Evolutionary conservation across 1,140 invertebrate genomes (phyloP), one percentile per base, ranked within the genome.

Genomic region (Drosophila orosa): DNA sequence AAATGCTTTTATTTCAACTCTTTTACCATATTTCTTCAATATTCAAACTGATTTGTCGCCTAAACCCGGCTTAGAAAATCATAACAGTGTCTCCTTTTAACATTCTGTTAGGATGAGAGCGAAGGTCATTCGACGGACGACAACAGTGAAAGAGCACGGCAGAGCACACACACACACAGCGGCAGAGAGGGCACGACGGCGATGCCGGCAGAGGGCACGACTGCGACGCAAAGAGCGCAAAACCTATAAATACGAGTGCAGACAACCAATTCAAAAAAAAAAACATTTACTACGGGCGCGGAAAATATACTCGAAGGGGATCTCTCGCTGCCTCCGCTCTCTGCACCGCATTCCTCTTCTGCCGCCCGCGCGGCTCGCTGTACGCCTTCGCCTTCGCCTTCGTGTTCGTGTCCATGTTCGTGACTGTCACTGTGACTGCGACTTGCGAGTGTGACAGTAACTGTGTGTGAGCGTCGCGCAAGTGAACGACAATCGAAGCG

Each of bases 381-480:
- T 15, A 33, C 17, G 48, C 15, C 8, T n/a, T 47, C 44, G 45
- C 15, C 31, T 2, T 24, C 52, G 47, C 31, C 29, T 47, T 47
- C 29, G 35, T 22, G 47, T 48, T 22, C 44, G 42, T 65, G 31
- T n/a, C 17, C 24, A 31, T 72, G 19, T 33, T 44, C 45, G 69
- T 60, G 66, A 42, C 35, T 33, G 55, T 50, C 50, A 54, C 50
- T 54, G 50, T 35, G 50, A 54, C 50, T 54, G 50, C 50, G 50
- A 35, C 50, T 9, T 24, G 35, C 29, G 25, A 33, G 7, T 45
- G 62, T 61, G 59, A 57, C 47, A 48, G 47, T 48, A 48, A 27
- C 50, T 48, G 59, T 63, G 65, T 35, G 33, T 39, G 59, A 57
- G 59, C 52, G 52, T 57, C 52, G 27, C 56, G 56, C 56, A 58